Base-by-base conservation (phyloP, 2,888 invertebrate species). In the Mesorhabditis spiculigera region DNA sequence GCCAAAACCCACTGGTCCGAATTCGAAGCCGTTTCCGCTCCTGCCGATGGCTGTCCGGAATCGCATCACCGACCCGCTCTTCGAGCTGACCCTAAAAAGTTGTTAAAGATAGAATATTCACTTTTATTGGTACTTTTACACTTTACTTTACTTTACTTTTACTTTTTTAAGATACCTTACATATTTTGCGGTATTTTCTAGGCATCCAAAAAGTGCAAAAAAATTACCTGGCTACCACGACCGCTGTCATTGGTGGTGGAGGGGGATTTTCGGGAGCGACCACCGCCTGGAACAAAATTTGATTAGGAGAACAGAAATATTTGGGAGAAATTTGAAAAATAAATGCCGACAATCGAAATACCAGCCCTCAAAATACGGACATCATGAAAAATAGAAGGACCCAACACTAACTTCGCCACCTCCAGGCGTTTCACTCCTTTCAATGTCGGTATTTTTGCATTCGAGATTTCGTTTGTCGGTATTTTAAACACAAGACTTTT, bases 231-330 rank as follows among this genome's bases (percentile, higher is more conserved):
- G 68, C 74, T 74, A 62, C 81, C 81, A 3, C 78, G 69, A 65
- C 81, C 81, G 42, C 75, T 75, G 72, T 81, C 81, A 70, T 79
- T 79, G 4, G 81, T 81, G 4, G 81, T 81, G 6, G 79, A 79
- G 6, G 81, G 81, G 28, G 81, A 81, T 70, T 81, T 81, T 62
- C 79, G 76, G 42, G 79, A 79, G 43, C 77, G 75, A 13, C 78
- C 80, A 78, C 68, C 58, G 58, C 8, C 8, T 50, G n/a, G 8
- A 13, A 50, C n/a, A 13, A n/a, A 50, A n/a, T 13, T 13, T 13
- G 8, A 13, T 13, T 50, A 13, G 58, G 58, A 50, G n/a, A 50
- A n/a, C n/a, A 50, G 58, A 50, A 50, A 50, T 50, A 50, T 13
- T 50, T n/a, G 2, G n/a, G 58, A 13, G 2, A 50, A 28, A 28